Evolutionary conservation across 2,113 vertebrate species (phyloP).

Genomic region (Oxyura jamaicensis): DNA sequence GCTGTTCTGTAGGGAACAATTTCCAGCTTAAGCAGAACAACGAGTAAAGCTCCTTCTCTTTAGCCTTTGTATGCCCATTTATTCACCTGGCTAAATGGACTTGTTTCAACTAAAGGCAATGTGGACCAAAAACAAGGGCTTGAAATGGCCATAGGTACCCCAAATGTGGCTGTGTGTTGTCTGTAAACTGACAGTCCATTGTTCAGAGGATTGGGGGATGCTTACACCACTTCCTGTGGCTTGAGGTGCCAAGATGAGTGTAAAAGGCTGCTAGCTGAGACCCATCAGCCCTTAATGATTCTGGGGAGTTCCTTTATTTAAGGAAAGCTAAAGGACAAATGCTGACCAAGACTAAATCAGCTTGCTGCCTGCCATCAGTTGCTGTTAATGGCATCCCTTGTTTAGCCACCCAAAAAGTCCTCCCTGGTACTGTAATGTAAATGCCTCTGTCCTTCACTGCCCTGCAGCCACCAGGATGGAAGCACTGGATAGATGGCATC

Average conservation of each 20-base stretch:
- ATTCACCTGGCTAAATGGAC: background rate
- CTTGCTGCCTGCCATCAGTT: conserved; percentile 1
- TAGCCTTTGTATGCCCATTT: background rate
- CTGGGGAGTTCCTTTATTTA: background rate
- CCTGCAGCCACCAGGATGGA: background rate
- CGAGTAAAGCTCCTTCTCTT: background rate
- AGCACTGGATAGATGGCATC: rapidly evolving
- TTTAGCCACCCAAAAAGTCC: background rate
- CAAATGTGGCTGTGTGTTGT: background rate
- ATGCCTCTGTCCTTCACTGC: background rate
- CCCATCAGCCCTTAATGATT: conserved; percentile 10
- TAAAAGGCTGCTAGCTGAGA: background rate
- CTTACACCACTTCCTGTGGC: background rate
- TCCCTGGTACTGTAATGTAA: background rate
- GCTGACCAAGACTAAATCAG: background rate
- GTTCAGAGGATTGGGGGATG: background rate
- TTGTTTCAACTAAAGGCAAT: background rate
- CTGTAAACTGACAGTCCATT: background rate
- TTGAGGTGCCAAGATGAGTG: background rate
- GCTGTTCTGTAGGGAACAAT: background rate
- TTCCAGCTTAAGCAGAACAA: background rate
- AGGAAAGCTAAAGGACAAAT: conserved; percentile 26
- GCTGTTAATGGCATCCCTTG: background rate
- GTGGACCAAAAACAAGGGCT: background rate
- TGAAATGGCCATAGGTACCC: background rate